Evolutionary conservation across 2,113 vertebrate species (phyloP), one percentile per base, ranked within the genome.

Genomic region (Tachysurus vachellii): DNA sequence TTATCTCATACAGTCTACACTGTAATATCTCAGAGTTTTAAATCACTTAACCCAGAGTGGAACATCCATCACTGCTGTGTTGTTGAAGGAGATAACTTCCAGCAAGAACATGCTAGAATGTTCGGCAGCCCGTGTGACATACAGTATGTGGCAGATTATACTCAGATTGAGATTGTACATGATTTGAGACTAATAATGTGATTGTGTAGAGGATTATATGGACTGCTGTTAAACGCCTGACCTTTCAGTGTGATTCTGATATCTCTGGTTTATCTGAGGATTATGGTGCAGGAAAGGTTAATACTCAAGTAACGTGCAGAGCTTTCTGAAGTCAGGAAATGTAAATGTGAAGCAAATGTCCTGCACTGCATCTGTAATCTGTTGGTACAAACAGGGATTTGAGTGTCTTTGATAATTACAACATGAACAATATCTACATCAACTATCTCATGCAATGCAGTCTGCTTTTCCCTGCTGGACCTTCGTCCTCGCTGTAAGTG

Each of bases 151-250:
- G 70, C 2, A 47, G 42, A 75, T 75, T 75, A 42, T 42, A 47
- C 71, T 36, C 36, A 36, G 36, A 36, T 36, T 73, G 42, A 9
- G 19, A 17, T 19, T 71, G 31, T 44, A 14, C 71, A 44, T 75
- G 5, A 75, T 76, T 76, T 76, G 23, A 14, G 61, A 53, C 42
- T 66, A 80, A 50, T 80, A 80, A 68, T 80, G 19, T n/a, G 47
- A 68, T 42, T 44, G 28, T 68, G 31, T 53, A 1, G 17, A 56
- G 31, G 76, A 62, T 9, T 53, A 68, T 44, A 80, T 2, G 76
- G 47, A 2, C 28, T 54, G 31, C n/a, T 54, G 64, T 54, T 83
- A 28, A 50, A 16, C 0, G 8, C 47, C 61, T 83, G 61, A 68
- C 61, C 61, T 68, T 17, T 53, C 16, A 2, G 23, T 36, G 82